Evolutionary conservation across 2,888 invertebrate genomes (phyloP), one percentile per base, ranked within the genome.

Genomic region (Drosophila merina): DNA sequence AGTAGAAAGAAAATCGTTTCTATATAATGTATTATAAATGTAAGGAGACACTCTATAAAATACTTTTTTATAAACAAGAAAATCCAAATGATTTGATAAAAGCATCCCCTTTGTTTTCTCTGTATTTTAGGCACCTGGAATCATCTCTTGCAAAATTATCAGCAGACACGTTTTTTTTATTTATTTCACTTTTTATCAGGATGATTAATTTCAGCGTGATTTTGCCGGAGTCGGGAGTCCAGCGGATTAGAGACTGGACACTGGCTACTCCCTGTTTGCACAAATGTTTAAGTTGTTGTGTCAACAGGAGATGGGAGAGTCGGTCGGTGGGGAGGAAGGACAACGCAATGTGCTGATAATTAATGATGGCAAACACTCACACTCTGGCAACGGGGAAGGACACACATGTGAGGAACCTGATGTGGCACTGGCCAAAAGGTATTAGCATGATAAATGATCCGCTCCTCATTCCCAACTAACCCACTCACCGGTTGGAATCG

Each of bases 401-500:
- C 44, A 36, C 49, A 28, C 62, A 63, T 64, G 69, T 42, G 59
- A 36, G 69, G 47, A 28, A 48, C 51, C 70, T 48, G 57, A 57
- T n/a, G 54, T 62, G 62, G 40, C 54, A 56, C 58, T 66, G 69
- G 66, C 66, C 68, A 49, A 68, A 69, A 75, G 74, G 73, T 76
- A 85, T 84, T 85, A 85, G 84, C 73, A 84, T 84, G 84, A 84
- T 83, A 85, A 84, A 84, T 85, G 79, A 62, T 38, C 28, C 36
- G 7, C 45, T 49, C 45, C 55, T 57, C 71, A 56, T 42, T 26
- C 57, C 40, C 42, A 33, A 31, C 58, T 70, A 74, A 77, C 76
- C 76, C 75, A 63, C 58, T 64, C 40, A n/a, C 69, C 28, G 31
- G 31, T 47, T 55, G 47, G 47, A 63, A 57, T 60, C 57, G 42